Percentiles rank a stretch among this genome's conserved stretches.
These are phyloP conservation scores for Acrossocheilus wenchowensis DNA, from an alignment of 2,797 vertebrate species.

Conservation along the genomic window DNA sequence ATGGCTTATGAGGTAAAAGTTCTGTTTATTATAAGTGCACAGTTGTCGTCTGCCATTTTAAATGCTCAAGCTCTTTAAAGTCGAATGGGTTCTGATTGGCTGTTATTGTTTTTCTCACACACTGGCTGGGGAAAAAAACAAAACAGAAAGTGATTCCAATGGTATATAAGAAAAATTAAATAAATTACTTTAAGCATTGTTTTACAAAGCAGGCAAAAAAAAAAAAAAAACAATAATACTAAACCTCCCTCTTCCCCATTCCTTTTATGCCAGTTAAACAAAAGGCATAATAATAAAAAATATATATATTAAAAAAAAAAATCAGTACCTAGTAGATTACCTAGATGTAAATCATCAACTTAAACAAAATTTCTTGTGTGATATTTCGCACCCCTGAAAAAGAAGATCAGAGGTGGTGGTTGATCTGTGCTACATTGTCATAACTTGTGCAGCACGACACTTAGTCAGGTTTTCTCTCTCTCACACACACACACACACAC, in stretches of 20 bases:
- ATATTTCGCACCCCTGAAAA: neutral
- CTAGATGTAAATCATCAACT: neutral
- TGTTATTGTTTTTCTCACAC: neutral
- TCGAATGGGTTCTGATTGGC: neutral
- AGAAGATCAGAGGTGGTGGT: neutral
- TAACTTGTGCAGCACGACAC: slow-evolving; percentile 23
- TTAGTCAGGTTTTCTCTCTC: slow-evolving; percentile 21
- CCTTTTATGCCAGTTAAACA: neutral
- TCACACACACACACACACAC: too few relatives aligned
- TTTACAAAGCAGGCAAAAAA: neutral
- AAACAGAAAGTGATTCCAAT: neutral
- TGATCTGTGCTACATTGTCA: neutral
- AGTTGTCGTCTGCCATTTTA: neutral
- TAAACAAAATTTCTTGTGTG: neutral
- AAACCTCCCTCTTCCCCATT: neutral
- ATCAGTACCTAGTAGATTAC: neutral
- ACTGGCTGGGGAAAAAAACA: neutral
- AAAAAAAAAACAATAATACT: neutral
- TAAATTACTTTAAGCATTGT: neutral
- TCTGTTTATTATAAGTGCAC: neutral
- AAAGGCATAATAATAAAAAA: neutral
- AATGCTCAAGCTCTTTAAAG: neutral
- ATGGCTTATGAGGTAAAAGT: neutral
- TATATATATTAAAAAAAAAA: neutral
- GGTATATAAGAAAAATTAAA: neutral